Evolutionary conservation across 2,113 vertebrate species (phyloP).

Genomic region (Catharus bicknelli): DNA sequence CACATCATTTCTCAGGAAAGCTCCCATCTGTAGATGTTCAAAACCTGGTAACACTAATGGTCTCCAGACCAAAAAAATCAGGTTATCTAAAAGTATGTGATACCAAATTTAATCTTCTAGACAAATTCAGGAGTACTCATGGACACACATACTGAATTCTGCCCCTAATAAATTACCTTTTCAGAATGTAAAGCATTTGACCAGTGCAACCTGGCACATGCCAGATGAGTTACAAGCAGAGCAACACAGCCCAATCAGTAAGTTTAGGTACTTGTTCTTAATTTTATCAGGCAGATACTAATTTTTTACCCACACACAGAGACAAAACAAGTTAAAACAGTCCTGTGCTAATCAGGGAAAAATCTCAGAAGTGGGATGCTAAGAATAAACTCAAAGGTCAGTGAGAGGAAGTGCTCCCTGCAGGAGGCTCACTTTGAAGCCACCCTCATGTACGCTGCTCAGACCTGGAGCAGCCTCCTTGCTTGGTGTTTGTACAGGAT

Average conservation of each 20-base stretch:
- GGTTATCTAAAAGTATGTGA: not conserved
- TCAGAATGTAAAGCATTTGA: not conserved
- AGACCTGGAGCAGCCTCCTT: not conserved
- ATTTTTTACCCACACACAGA: not conserved
- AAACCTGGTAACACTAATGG: not conserved
- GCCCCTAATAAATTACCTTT: not conserved
- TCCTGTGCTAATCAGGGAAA: not conserved
- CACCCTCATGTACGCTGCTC: not conserved
- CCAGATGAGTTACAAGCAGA: not conserved
- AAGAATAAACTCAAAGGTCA: not conserved
- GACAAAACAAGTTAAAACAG: not conserved
- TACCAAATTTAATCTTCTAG: not conserved
- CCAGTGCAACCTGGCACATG: not conserved
- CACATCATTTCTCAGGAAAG: not conserved
- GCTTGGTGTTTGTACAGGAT: not conserved
- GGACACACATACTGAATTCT: not conserved
- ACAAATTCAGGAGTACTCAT: not conserved
- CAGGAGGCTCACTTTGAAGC: not conserved
- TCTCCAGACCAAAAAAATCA: not conserved
- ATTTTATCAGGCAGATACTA: not conserved
- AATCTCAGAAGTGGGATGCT: not conserved
- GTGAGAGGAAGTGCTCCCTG: not conserved
- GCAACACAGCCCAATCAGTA: not conserved
- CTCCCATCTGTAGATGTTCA: not conserved
- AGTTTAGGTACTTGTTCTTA: not conserved